A percentile compares a stretch with the other conserved stretches of the same genome.
Evolutionary conservation across 2,888 invertebrate genomes (phyloP).

Genomic region (Drosophila aldrichi): DNA sequence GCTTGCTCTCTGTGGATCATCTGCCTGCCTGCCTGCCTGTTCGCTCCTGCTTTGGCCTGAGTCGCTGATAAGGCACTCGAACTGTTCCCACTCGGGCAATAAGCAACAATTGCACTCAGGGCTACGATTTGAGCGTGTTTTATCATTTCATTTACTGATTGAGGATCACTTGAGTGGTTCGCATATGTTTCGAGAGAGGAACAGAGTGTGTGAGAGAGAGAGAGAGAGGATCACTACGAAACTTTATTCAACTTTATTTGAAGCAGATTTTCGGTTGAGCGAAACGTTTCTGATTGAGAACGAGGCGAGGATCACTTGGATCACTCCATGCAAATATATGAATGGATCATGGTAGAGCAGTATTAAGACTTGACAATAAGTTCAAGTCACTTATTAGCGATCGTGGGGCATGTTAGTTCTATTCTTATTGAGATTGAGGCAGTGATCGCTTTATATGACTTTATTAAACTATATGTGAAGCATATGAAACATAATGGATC

Average conservation of each 20-base stretch:
- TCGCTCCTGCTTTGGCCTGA: constrained; percentile 3
- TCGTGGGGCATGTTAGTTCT: too few relatives aligned
- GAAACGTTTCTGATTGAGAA: background rate
- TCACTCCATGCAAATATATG: too few relatives aligned
- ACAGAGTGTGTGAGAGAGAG: background rate
- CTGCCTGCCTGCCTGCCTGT: constrained; percentile 18
- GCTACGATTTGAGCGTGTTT: constrained; percentile 10
- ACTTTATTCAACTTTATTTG: background rate
- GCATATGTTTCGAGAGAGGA: background rate
- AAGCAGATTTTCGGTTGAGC: background rate
- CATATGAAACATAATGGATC: too few relatives aligned
- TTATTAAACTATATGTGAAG: background rate
- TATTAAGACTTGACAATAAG: too few relatives aligned
- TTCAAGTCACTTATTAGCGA: too few relatives aligned
- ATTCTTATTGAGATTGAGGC: too few relatives aligned
- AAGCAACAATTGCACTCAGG: constrained; percentile 5
- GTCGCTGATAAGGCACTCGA: constrained; percentile 11
- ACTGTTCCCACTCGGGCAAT: constrained; percentile 29
- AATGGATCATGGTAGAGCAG: too few relatives aligned
- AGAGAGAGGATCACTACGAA: background rate
- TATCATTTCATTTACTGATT: constrained; percentile 4
- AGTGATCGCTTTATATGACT: too few relatives aligned
- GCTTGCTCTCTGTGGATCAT: constrained; percentile 5
- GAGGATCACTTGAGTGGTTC: constrained; percentile 12
- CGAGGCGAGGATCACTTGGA: too few relatives aligned